phyloP scores from a whole-genome alignment of 1,140 invertebrate genomes.

The Rhopalosiphum padi region DNA sequence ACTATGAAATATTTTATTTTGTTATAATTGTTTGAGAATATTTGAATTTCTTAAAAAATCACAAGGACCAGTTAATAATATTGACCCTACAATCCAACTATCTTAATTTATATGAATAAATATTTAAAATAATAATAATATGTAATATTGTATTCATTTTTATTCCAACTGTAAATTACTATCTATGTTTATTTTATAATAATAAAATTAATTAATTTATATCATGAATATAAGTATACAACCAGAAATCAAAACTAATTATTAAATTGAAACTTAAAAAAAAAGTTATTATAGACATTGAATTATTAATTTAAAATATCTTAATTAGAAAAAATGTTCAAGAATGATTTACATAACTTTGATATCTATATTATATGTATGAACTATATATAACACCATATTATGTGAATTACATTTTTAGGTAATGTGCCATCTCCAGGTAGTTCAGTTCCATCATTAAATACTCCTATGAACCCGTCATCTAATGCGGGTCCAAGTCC shows the following conservation, averaged over 20 bases:
- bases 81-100: too few species aligned
- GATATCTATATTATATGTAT: background rate
- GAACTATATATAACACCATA: background rate
- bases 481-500: slow-evolving; percentile 73
- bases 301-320: background rate
- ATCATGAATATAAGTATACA: too few species aligned
- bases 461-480: slow-evolving; percentile 76
- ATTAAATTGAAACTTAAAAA: background rate
- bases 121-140: too few species aligned
- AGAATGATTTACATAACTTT: background rate
- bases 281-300: background rate
- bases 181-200: too few species aligned
- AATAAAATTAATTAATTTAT: too few species aligned
- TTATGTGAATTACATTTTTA: background rate
- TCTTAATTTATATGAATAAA: too few species aligned
- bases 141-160: too few species aligned
- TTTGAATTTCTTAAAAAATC: too few species aligned
- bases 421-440: slow-evolving; percentile 67
- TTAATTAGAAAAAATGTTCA: background rate
- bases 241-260: background rate
- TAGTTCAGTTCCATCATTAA: slow-evolving; percentile 72
- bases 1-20: too few species aligned
- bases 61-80: too few species aligned
- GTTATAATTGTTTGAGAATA: too few species aligned
- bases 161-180: too few species aligned